Evolutionary conservation across 2,888 invertebrate species (phyloP).

Genomic region (Athalia rosae): DNA sequence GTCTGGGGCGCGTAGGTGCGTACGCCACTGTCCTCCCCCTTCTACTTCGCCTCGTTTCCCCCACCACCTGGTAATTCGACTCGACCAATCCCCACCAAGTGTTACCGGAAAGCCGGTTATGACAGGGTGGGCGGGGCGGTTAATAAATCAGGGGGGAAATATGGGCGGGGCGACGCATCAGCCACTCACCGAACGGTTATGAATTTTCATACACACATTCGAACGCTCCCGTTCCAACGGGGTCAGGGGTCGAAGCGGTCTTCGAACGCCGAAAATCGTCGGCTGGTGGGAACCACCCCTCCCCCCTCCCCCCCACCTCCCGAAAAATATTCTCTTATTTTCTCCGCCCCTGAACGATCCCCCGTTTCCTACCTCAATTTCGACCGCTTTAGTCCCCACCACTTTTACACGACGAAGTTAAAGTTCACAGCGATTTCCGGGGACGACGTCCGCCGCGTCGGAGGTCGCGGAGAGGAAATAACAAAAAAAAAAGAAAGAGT

Average conservation of each 20-base stretch:
- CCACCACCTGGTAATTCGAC: constrained; percentile 21
- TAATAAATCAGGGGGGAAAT: constrained; percentile 71
- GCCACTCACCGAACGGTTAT: constrained; percentile 72
- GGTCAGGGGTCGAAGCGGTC: no score
- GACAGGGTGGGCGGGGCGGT: constrained; percentile 72
- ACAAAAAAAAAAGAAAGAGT: no score
- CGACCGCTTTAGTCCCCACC: no score
- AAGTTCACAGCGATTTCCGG: constrained; percentile 13
- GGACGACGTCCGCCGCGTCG: neutral
- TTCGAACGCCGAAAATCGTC: no score
- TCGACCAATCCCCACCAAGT: constrained; percentile 36
- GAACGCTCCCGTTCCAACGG: neutral
- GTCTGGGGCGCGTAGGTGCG: constrained; percentile 59
- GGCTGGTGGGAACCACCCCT: no score
- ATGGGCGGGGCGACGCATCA: constrained; percentile 52
- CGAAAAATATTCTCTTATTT: neutral
- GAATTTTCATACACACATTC: constrained; percentile 67
- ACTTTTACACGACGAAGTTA: neutral
- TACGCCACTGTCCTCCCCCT: constrained; percentile 38
- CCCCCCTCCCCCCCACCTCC: no score
- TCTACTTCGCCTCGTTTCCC: neutral
- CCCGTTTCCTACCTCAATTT: no score
- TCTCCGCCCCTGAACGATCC: no score
- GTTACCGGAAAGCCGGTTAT: constrained; percentile 63
- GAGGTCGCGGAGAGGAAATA: neutral